Evolutionary conservation across 2,797 vertebrate species (phyloP), one percentile per base, ranked within the genome.

Genomic region (Paedocypris micromegethes): DNA sequence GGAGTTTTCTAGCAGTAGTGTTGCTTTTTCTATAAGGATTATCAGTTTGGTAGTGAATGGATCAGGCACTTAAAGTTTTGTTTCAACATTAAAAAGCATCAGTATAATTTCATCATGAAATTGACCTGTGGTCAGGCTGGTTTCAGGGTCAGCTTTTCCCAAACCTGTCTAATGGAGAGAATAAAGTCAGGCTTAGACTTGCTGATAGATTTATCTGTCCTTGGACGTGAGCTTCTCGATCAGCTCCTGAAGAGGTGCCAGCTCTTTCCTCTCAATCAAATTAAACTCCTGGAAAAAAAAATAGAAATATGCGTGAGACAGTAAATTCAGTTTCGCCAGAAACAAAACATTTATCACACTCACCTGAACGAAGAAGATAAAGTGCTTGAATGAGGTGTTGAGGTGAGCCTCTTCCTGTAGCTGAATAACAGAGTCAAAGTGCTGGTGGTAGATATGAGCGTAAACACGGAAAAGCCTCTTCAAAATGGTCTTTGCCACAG

Each of bases 321-420:
- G 9, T 7, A 4, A 3, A 38, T 43, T 42, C 6, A 2, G 5
- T 8, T 39, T 3, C 23, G 6, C 41, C 54, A 50, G n/a, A 3
- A 3, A 44, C 51, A 41, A 46, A 23, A 23, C 23, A 23, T 23
- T 23, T 23, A 23, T 23, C 23, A 48, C 4, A 64, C 59, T 6
- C 81, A 98, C 97, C 94, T 98, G 96, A 86, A 99, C 94, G 59
- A 99, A 98, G 81, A 97, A 99, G 86, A 99, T 98, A 92, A 99
- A 99, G 93, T 99, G 97, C 90, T 99, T 99, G 88, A 99, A 99
- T 5, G 97, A 99, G 8, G 97, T 99, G 87, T 99, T 99, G 74
- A 99, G 93, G 85, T 99, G 97, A 38, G 97, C 97, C 86, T 99
- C 97, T 74, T 98, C 96, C 78, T 99, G 96, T 62, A 98, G 92